Percentiles rank a stretch among this genome's conserved stretches.
Conservation (phyloP, 1,140 invertebrate genomes). For the Zaprionus camerounensis region DNA sequence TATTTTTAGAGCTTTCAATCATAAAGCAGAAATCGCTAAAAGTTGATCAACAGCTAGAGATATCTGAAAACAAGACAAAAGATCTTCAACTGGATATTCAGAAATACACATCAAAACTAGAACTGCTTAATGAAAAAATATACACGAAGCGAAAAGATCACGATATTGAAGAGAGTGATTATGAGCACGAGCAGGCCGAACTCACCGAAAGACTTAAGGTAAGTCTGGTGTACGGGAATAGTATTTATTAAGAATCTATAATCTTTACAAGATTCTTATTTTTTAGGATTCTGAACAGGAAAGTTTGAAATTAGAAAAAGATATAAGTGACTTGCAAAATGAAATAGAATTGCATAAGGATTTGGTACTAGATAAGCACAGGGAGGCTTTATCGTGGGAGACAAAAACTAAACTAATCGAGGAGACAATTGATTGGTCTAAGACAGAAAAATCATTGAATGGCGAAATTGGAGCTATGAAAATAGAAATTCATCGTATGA, state of each 20-base stretch:
- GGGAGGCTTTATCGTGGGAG: conserved; percentile 91
- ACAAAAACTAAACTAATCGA: conserved; percentile 90
- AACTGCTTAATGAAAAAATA: conserved; percentile 86
- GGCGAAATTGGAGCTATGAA: conserved; percentile 90
- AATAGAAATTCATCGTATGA: conserved; percentile 93
- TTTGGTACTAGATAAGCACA: conserved; percentile 87
- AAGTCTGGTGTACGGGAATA: conserved; percentile 55
- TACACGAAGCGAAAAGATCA: conserved; percentile 87
- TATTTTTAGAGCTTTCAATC: conserved; percentile 87
- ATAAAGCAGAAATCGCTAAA: conserved; percentile 90
- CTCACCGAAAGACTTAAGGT: conserved; percentile 85
- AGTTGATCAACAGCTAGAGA: conserved; percentile 87
- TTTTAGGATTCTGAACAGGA: conserved; percentile 87
- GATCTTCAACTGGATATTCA: conserved; percentile 87
- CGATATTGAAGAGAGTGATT: conserved; percentile 87
- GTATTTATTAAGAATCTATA: neutral
- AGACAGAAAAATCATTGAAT: conserved; percentile 86
- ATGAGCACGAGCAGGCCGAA: conserved; percentile 86
- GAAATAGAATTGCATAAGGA: conserved; percentile 88
- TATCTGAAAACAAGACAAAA: conserved; percentile 86
- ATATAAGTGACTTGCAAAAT: conserved; percentile 88
- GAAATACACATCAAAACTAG: conserved; percentile 86
- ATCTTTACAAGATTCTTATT: conserved; percentile 45
- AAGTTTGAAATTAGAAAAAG: conserved; percentile 87
- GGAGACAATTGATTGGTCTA: conserved; percentile 88